Evolutionary conservation across 1,140 invertebrate species (phyloP).

Genomic region (Monomorium pharaonis): DNA sequence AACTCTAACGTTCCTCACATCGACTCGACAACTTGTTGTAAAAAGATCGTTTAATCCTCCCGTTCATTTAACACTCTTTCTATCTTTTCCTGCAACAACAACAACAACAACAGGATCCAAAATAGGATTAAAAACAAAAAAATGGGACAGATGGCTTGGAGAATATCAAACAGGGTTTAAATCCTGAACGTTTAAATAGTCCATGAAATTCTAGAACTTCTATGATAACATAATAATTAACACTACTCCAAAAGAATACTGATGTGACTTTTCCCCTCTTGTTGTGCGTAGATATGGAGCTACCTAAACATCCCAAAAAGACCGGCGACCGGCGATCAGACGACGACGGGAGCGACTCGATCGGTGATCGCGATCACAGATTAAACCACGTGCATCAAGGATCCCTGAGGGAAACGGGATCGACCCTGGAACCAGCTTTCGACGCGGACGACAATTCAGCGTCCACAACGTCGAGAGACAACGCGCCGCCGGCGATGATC

Average conservation of each 20-base stretch:
- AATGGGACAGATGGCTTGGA: not conserved
- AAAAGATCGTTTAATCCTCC: constrained; percentile 9
- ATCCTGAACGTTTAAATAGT: not conserved
- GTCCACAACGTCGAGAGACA: constrained; percentile 55
- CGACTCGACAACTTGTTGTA: constrained; percentile 15
- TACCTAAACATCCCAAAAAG: constrained; percentile 77
- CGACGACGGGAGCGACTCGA: constrained; percentile 63
- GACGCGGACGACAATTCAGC: constrained; percentile 53
- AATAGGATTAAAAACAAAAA: not conserved
- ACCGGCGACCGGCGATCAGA: constrained; percentile 63
- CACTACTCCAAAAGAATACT: not conserved
- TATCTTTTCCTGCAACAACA: no score
- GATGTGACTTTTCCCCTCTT: not conserved
- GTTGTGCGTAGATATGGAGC: constrained; percentile 72
- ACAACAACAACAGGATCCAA: not conserved
- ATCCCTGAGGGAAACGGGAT: constrained; percentile 78
- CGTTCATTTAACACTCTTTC: not conserved
- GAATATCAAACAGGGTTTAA: not conserved
- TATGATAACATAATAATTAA: not conserved
- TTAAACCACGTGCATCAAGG: constrained; percentile 80
- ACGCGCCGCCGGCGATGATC: constrained; percentile 27
- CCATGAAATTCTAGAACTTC: not conserved
- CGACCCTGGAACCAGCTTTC: constrained; percentile 73
- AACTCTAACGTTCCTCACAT: not conserved
- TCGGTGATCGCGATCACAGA: constrained; percentile 73